These are phyloP conservation scores for Drosophila hydei DNA, from an alignment of 1,140 invertebrate species.

Conservation along the genomic window DNA sequence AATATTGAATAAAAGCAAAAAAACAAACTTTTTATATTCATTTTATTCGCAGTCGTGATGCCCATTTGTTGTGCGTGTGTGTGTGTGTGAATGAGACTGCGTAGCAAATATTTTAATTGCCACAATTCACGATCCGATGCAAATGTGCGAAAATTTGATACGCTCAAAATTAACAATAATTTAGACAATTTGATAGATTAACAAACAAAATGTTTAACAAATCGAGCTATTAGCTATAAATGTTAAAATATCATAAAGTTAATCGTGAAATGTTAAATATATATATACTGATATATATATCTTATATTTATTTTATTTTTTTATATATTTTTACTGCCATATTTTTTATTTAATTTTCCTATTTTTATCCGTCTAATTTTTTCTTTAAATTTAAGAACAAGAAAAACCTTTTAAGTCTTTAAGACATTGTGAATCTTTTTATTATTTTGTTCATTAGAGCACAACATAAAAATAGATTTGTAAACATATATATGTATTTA, in stretches of 20 bases:
- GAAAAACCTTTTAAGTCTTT: not conserved
- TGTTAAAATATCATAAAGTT: constrained; percentile 1
- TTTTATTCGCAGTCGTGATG: constrained; percentile 54
- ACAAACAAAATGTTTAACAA: constrained; percentile 21
- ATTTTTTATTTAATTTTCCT: not conserved
- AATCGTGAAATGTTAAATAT: not conserved
- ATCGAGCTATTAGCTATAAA: constrained; percentile 9
- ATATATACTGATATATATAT: too few relatives aligned
- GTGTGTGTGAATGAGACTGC: constrained; percentile 57
- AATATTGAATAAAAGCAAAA: constrained; percentile 14
- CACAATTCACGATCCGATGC: constrained; percentile 58
- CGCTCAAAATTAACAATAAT: constrained; percentile 59
- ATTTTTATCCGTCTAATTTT: too few relatives aligned
- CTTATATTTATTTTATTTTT: not conserved
- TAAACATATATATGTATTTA: not conserved
- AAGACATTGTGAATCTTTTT: not conserved
- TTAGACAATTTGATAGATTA: constrained; percentile 49
- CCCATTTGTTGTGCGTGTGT: constrained; percentile 37
- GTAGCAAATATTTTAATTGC: constrained; percentile 77
- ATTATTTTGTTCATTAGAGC: constrained; percentile 3
- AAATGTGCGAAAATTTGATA: constrained; percentile 57
- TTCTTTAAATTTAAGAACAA: too few relatives aligned
- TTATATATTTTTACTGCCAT: not conserved
- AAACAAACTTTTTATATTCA: constrained; percentile 24
- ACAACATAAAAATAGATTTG: constrained; percentile 2